A percentile compares a stretch with the other conserved stretches of the same genome.
Evolutionary conservation across 2,888 invertebrate species (phyloP).

Genomic region (Caradrina kadenii): DNA sequence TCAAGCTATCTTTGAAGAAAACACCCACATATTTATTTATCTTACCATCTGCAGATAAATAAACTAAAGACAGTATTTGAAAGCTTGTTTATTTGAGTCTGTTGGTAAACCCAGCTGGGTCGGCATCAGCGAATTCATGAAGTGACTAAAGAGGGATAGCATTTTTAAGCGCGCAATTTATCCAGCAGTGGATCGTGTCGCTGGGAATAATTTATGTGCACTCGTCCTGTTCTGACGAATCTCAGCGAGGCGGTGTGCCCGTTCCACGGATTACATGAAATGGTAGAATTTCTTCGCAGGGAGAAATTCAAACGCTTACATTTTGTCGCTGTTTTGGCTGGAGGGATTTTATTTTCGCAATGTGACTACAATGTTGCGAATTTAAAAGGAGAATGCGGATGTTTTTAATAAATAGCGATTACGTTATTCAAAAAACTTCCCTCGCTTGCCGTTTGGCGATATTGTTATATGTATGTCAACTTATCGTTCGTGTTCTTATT

Average conservation of each 20-base stretch:
- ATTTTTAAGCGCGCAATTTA: conserved; percentile 80
- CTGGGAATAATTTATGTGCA: conserved; percentile 75
- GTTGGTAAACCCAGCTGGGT: conserved; percentile 66
- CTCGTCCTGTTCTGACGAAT: conserved; percentile 71
- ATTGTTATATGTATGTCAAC: not conserved
- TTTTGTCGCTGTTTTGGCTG: conserved; percentile 25
- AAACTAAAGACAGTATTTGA: conserved; percentile 35
- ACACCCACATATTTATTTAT: conserved; percentile 16
- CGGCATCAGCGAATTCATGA: conserved; percentile 77
- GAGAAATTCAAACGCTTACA: conserved; percentile 31
- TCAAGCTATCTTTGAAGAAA: conserved; percentile 9
- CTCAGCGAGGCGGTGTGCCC: conserved; percentile 56
- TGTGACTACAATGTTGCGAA: conserved; percentile 11
- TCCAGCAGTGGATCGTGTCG: conserved; percentile 68
- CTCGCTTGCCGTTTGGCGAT: not conserved
- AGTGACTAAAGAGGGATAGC: conserved; percentile 79
- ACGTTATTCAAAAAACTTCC: conserved; percentile 10
- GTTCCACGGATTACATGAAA: conserved; percentile 55
- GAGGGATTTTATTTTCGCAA: conserved; percentile 15
- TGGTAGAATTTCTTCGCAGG: conserved; percentile 47
- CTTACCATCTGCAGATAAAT: conserved; percentile 32
- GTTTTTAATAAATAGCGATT: conserved; percentile 24
- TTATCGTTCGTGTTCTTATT: conserved; percentile 8
- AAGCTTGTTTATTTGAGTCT: conserved; percentile 47
- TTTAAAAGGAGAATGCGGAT: conserved; percentile 9